These are phyloP conservation scores for Sebastes dallii DNA, from an alignment of 2,797 vertebrate species.

Conservation along the genomic window DNA sequence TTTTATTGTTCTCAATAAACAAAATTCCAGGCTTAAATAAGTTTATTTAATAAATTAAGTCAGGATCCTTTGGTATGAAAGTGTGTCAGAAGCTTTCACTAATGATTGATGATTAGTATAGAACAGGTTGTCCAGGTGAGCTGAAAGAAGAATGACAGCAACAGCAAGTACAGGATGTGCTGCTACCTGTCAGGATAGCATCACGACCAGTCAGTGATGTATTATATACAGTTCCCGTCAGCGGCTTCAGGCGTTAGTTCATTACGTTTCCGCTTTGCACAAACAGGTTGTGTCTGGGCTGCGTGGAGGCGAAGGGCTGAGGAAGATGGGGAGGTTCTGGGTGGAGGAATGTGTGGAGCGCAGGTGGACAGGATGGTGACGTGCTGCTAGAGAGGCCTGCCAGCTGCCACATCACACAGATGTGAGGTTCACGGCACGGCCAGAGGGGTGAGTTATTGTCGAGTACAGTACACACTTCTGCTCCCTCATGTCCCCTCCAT, in stretches of 20 bases:
- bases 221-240: background rate
- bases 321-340: background rate
- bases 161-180: background rate
- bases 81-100: background rate
- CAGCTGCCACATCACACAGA: slow-evolving; percentile 53
- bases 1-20: background rate
- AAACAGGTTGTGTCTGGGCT: background rate
- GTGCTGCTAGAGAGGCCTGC: slow-evolving; percentile 44
- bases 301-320: background rate
- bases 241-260: background rate
- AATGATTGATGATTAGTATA: background rate
- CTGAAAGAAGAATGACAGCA: background rate
- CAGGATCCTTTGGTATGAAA: background rate
- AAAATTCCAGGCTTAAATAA: background rate
- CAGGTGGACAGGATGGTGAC: slow-evolving; percentile 35
- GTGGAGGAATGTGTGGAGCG: slow-evolving; percentile 30
- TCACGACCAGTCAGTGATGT: background rate
- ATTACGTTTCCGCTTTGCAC: background rate
- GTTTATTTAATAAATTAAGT: background rate
- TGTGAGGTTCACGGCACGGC: slow-evolving; percentile 45
- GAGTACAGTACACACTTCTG: background rate
- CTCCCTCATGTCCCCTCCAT: background rate
- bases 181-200: background rate
- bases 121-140: background rate
- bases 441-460: background rate